Base-by-base conservation (phyloP, 2,797 vertebrate species). In the Champsocephalus gunnari region DNA sequence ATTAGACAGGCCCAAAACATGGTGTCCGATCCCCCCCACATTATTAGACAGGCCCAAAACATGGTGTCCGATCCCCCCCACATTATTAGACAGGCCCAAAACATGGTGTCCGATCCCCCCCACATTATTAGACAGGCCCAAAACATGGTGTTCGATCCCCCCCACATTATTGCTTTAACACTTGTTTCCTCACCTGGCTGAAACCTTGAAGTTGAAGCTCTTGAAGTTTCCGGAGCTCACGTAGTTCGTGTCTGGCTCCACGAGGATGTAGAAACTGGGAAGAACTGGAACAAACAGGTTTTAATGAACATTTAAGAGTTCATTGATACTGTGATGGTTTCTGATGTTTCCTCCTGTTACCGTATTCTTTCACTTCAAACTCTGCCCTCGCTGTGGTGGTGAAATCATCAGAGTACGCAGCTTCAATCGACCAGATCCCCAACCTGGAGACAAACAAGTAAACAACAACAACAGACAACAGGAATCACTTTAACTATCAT, bases 351-450 rank as follows among this genome's bases (percentile, higher is more conserved):
- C 3, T n/a, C 11, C 4, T 17, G 61, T 92, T 96, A 99, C 98
- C 97, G 3, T 99, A 99, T 93, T 99, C 96, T 90, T 96, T 97
- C 24, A 99, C 92, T 92, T 97, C 97, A 92, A 99, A 99, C 56
- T 92, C 75, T 3, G 96, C 71, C 8, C 32, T 81, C 3, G 93
- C 94, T 58, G 79, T 87, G 5, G 97, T 98, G 80, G 87, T 87
- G 79, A 96, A 98, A 61, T 94, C 92, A n/a, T 94, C 88, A 17
- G 93, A 91, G 79, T 97, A 98, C 6, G 93, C 90, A 10, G 97
- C 98, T 88, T 94, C 90, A 68, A 99, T 96, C 70, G 83, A 94
- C 98, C 98, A 99, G 1, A 94, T 66, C 0, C 98, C 98, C 47
- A 95, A 95, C 86, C 98, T 99, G 61, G 28, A 63, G 49, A 34